Base-by-base conservation (phyloP, 2,888 invertebrate genomes). In the Conistra vaccinii region DNA sequence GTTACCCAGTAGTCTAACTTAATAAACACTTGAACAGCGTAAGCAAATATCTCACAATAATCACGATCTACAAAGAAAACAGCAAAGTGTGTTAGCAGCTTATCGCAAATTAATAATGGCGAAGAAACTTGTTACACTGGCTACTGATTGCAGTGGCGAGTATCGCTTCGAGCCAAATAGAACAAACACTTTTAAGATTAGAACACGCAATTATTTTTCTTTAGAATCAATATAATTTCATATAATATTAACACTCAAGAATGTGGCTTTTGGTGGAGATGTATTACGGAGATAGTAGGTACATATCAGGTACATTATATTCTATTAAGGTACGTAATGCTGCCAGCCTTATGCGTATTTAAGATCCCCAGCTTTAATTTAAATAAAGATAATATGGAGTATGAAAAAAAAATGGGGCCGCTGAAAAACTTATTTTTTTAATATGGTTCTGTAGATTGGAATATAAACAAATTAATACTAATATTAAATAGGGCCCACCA, bases 31-130 rank as follows among this genome's bases (percentile, higher is more conserved):
- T 48, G 29, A 69, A 57, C 14, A 73, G 20, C 53, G 79, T 81
- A 83, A 79, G 70, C 81, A 81, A 84, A 81, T 81, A 81, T 84
- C 70, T 83, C 69, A 69, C 66, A 79, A 45, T 53, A 84, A 84
- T 74, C 55, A 60, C 55, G 75, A 80, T 81, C 62, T 9, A 32
- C 51, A 70, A 63, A 63, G 14, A 57, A 82, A 80, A 83, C 67
- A 79, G 58, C 58, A 51, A 82, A 83, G 20, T 83, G 74, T 74
- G 75, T 83, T 70, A 60, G 63, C 63, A 62, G 80, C 81, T 81
- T 81, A 84, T 81, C 80, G 81, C 80, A 81, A 81, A 84, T 84
- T 84, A 81, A 83, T 81, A 84, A 81, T 81, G 63, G 81, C 51
- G 35, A 9, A 65, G 75, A 35, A 79, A 74, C 81, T 81, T 79